A percentile compares a stretch with the other conserved stretches of the same genome.
phyloP scores from a whole-genome alignment of 2,797 vertebrate species.

The Selene dorsalis region DNA sequence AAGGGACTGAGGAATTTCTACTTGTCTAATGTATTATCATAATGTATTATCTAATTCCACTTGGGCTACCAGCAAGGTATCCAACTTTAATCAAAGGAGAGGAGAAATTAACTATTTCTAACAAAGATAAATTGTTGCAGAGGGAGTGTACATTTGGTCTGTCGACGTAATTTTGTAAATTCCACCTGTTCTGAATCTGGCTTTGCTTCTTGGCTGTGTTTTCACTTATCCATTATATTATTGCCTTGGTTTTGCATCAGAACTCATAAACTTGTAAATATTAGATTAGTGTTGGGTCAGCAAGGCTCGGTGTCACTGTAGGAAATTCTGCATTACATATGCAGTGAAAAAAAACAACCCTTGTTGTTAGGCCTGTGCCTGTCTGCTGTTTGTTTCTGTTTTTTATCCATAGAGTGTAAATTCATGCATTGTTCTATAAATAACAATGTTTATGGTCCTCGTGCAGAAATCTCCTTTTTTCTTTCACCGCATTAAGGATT shows the following conservation, averaged over 20 bases:
- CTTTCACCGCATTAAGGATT: not conserved
- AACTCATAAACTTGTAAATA: slow-evolving; percentile 30
- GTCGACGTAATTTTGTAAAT: slow-evolving; percentile 16
- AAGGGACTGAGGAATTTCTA: not conserved
- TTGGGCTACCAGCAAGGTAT: slow-evolving; percentile 12
- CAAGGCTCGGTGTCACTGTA: slow-evolving; percentile 3
- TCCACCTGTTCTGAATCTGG: slow-evolving; percentile 17
- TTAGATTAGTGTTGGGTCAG: slow-evolving; percentile 33
- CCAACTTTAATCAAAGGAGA: slow-evolving; percentile 12
- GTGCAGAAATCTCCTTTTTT: not conserved
- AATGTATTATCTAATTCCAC: slow-evolving; percentile 21
- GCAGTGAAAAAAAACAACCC: not conserved
- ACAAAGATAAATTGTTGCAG: slow-evolving; percentile 33
- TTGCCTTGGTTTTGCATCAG: slow-evolving; percentile 10
- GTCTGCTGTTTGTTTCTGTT: slow-evolving; percentile 7
- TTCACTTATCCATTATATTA: slow-evolving; percentile 10
- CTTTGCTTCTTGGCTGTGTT: slow-evolving; percentile 1
- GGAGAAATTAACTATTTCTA: slow-evolving; percentile 24
- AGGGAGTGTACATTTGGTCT: slow-evolving; percentile 10
- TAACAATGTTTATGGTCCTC: not conserved
- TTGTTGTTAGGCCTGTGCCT: not conserved
- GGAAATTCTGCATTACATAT: slow-evolving; percentile 11
- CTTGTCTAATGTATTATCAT: slow-evolving; percentile 16
- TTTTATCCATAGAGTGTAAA: not conserved
- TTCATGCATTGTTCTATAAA: slow-evolving; percentile 2